phyloP scores from a whole-genome alignment of 2,888 invertebrate species.

The Magallana nippona region DNA sequence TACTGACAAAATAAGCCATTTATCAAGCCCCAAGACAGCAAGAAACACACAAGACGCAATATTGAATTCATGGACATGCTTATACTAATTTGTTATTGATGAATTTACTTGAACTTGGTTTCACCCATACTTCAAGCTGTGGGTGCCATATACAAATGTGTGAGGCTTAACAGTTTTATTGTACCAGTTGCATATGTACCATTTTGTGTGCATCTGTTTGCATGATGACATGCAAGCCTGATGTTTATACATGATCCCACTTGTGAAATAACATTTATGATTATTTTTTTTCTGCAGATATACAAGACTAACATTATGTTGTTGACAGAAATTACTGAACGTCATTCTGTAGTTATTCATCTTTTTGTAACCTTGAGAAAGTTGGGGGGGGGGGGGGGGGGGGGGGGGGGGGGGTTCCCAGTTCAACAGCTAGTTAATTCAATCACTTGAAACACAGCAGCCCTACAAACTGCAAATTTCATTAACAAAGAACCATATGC shows the following conservation, averaged over 20 bases:
- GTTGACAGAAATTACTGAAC: too few species aligned
- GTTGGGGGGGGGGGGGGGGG: too few species aligned
- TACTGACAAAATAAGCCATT: constrained; percentile 23
- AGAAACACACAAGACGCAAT: not conserved
- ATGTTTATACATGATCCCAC: not conserved
- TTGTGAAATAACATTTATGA: too few species aligned
- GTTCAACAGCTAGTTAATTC: too few species aligned
- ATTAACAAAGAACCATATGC: too few species aligned
- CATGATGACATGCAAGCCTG: constrained; percentile 3
- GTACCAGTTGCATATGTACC: not conserved
- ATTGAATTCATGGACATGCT: constrained; percentile 19
- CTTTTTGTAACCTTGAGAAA: too few species aligned
- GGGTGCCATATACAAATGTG: not conserved
- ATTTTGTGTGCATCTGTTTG: not conserved
- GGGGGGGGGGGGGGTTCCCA: too few species aligned
- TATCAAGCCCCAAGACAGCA: not conserved
- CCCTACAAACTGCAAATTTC: too few species aligned
- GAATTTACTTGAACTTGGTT: constrained; percentile 23
- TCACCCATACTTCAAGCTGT: constrained; percentile 24
- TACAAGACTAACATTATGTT: too few species aligned
- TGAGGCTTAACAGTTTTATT: not conserved
- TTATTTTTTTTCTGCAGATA: too few species aligned
- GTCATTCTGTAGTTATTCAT: too few species aligned
- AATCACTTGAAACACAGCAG: too few species aligned
- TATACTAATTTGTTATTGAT: constrained; percentile 32